Evolutionary conservation across 2,797 vertebrate genomes (phyloP).

Genomic region (Chaetophractus vellerosus): DNA sequence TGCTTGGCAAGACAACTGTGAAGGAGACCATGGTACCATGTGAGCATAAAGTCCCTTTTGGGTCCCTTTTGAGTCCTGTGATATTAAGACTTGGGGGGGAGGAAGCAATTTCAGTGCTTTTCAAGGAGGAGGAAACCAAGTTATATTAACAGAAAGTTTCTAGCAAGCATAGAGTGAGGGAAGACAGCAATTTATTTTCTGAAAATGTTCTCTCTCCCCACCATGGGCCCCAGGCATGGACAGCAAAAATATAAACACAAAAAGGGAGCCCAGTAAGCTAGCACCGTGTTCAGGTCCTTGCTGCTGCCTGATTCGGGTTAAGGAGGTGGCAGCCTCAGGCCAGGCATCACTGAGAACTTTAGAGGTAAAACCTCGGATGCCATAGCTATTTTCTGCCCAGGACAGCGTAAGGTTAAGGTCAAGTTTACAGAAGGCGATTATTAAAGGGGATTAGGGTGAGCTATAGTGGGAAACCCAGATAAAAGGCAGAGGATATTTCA

Average conservation of each 20-base stretch:
- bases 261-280: neutral
- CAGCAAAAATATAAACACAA: neutral
- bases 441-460: slow-evolving; percentile 43
- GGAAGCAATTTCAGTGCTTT: slow-evolving; percentile 49
- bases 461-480: neutral
- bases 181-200: slow-evolving; percentile 59
- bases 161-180: neutral
- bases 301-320: neutral
- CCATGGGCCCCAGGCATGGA: neutral
- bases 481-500: slow-evolving; percentile 61
- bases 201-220: neutral
- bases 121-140: slow-evolving; percentile 44
- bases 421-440: slow-evolving; percentile 30
- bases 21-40: neutral
- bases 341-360: neutral
- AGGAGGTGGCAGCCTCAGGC: neutral
- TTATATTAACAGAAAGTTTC: slow-evolving; percentile 54
- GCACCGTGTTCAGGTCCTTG: neutral
- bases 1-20: neutral
- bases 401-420: neutral
- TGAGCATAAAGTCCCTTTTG: neutral
- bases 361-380: neutral
- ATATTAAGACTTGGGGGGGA: slow-evolving; percentile 37
- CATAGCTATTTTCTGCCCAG: neutral
- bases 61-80: neutral